These are phyloP conservation scores for Sialia sialis DNA, from an alignment of 2,113 vertebrate species.

Conservation along the genomic window DNA sequence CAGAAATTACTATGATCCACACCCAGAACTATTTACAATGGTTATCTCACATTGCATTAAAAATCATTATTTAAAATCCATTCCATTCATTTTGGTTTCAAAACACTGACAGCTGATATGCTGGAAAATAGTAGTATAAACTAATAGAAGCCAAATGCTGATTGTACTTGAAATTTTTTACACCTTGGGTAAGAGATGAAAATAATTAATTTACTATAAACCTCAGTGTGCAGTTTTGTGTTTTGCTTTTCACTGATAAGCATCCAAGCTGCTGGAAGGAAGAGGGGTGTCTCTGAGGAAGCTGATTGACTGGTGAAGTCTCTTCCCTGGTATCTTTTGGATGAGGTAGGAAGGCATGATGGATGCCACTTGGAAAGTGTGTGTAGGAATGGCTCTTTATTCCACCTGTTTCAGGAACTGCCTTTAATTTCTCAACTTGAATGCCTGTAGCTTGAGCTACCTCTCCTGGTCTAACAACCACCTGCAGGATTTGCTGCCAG, in stretches of 20 bases:
- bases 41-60: neutral
- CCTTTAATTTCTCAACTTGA: neutral
- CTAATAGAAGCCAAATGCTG: neutral
- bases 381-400: neutral
- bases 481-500: neutral
- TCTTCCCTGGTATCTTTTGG: neutral
- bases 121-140: neutral
- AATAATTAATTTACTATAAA: neutral
- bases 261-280: neutral
- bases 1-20: neutral
- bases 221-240: neutral
- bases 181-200: neutral
- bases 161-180: neutral
- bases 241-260: neutral
- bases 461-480: neutral
- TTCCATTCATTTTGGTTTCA: slow-evolving; percentile 9
- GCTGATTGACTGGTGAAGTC: neutral
- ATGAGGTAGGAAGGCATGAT: neutral
- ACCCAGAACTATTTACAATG: neutral
- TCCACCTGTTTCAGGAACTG: neutral
- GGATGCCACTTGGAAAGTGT: neutral
- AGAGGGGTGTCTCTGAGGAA: neutral
- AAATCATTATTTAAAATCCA: slow-evolving; percentile 10
- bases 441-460: neutral
- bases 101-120: neutral